These are phyloP conservation scores for Catostylus mosaicus DNA, from an alignment of 30 jellyfish, hydroid and myxozoan genomes.

Conservation along the genomic window DNA sequence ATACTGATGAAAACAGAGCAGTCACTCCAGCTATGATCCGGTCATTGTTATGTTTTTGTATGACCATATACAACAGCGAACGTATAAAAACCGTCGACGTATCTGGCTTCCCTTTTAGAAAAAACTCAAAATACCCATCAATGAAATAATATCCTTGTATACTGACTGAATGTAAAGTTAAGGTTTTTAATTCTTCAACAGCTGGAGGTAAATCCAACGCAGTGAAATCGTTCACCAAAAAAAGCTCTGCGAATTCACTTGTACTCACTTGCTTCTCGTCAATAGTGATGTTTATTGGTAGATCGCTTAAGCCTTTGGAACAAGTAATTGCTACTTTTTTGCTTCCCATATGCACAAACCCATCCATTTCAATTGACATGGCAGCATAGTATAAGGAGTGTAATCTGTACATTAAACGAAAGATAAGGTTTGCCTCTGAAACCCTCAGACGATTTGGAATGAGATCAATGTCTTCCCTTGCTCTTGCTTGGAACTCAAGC, in stretches of 20 bases:
- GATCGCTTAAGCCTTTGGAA: slow-evolving; percentile 57
- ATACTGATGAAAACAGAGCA: slow-evolving; percentile 66
- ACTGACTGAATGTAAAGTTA: slow-evolving; percentile 56
- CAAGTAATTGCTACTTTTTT: slow-evolving; percentile 45
- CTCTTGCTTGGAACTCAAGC: slow-evolving; percentile 58
- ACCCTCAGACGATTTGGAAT: slow-evolving; percentile 82
- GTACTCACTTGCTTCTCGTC: slow-evolving; percentile 47
- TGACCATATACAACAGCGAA: slow-evolving; percentile 56
- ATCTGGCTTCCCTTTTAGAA: slow-evolving; percentile 77
- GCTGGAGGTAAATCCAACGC: slow-evolving; percentile 73
- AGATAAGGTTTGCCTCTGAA: slow-evolving; percentile 48
- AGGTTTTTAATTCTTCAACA: slow-evolving; percentile 62
- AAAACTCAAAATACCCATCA: slow-evolving; percentile 82
- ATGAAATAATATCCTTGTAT: slow-evolving; percentile 68
- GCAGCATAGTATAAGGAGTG: slow-evolving; percentile 49
- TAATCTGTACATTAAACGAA: slow-evolving; percentile 56
- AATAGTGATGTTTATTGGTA: slow-evolving; percentile 58
- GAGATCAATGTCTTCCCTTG: slow-evolving; percentile 85
- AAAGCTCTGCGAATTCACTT: slow-evolving; percentile 74
- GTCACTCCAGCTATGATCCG: slow-evolving; percentile 65
- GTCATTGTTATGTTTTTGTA: slow-evolving; percentile 74
- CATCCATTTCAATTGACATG: slow-evolving; percentile 66
- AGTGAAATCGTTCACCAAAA: slow-evolving; percentile 68
- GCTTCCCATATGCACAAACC: slow-evolving; percentile 50
- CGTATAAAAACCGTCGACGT: slow-evolving; percentile 81